A percentile compares a stretch with the other conserved stretches of the same genome.
phyloP scores from a whole-genome alignment of 2,113 vertebrate genomes.

The Carettochelys insculpta region DNA sequence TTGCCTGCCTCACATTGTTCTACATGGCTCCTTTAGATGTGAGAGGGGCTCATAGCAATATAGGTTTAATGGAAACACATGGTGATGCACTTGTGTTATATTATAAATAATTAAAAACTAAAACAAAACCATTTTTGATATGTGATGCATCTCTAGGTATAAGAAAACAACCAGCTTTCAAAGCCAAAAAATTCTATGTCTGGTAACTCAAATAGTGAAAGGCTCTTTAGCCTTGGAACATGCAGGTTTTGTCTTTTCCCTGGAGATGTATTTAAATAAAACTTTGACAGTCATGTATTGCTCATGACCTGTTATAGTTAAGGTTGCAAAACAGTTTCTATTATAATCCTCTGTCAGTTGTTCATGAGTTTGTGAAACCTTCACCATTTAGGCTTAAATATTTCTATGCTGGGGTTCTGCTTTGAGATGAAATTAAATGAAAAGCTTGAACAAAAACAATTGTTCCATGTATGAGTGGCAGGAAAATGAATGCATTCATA shows the following conservation, averaged over 20 bases:
- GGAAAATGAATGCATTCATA: not conserved
- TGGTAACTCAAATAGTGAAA: not conserved
- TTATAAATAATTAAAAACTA: no score
- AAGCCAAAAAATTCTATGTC: not conserved
- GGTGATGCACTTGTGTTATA: not conserved
- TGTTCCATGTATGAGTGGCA: not conserved
- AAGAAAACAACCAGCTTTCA: not conserved
- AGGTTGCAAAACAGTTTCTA: not conserved
- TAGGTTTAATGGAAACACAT: not conserved
- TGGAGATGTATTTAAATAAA: not conserved
- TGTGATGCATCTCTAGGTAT: not conserved
- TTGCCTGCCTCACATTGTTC: fast-evolving
- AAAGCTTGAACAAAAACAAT: not conserved
- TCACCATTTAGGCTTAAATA: not conserved
- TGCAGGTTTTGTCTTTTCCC: not conserved
- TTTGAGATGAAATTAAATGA: not conserved
- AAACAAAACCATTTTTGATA: no score
- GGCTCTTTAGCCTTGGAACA: not conserved
- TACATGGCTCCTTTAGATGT: not conserved
- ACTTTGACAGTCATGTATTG: not conserved
- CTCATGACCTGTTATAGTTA: not conserved
- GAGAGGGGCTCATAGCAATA: no score
- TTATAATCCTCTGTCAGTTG: not conserved
- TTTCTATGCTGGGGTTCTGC: not conserved
- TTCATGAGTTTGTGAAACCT: not conserved